Percentiles rank a stretch among this genome's conserved stretches.
phyloP scores from a whole-genome alignment of 2,113 vertebrate species.

The Nothoprocta pentlandii region DNA sequence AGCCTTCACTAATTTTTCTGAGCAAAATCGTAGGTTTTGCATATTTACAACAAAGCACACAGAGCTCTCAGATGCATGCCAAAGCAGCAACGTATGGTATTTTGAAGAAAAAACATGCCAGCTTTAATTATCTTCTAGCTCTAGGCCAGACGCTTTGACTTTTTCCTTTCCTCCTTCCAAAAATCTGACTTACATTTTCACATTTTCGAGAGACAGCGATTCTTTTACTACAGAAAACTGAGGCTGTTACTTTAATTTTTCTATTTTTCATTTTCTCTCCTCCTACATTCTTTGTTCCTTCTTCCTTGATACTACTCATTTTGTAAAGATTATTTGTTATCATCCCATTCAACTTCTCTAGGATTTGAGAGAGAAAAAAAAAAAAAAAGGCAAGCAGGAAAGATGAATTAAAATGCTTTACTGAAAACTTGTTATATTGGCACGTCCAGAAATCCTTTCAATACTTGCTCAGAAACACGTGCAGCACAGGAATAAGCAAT shows the following conservation, averaged over 20 bases:
- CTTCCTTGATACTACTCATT: not conserved
- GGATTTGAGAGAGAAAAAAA: not conserved
- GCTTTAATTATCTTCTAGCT: not conserved
- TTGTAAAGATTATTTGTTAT: not conserved
- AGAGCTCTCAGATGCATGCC: not conserved
- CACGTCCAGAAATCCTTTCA: not conserved
- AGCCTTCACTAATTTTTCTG: not conserved
- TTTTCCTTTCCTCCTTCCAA: not conserved
- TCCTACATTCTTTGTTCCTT: not conserved
- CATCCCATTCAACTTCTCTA: not conserved
- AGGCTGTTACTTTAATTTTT: not conserved
- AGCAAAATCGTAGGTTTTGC: not conserved
- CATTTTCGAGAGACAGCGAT: not conserved
- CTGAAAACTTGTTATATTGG: not conserved
- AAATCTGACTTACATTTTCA: not conserved
- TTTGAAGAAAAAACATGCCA: not conserved
- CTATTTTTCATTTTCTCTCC: accelerated
- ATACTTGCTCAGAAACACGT: not conserved
- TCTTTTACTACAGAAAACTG: not conserved
- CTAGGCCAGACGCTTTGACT: not conserved
- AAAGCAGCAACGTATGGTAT: not conserved
- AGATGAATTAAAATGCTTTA: not conserved
- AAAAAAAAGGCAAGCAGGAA: not conserved
- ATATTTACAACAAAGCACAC: not conserved
- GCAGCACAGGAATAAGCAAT: not conserved